These are phyloP conservation scores for Anoura caudifer DNA, from an alignment of 2,113 vertebrate species.

Conservation along the genomic window DNA sequence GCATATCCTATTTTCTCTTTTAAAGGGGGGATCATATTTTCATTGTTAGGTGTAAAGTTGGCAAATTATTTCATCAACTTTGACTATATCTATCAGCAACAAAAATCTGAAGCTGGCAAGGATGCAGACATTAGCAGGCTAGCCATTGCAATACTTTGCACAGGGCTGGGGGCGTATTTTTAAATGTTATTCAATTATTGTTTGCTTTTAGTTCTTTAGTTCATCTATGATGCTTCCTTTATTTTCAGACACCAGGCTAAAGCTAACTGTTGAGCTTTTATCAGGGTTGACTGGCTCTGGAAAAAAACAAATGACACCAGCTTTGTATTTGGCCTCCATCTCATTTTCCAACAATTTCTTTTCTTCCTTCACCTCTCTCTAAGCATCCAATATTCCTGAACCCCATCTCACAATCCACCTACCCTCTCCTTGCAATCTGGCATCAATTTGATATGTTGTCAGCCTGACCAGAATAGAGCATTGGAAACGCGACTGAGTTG, in stretches of 20 bases:
- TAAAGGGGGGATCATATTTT: background rate
- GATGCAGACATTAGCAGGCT: background rate
- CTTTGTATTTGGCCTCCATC: background rate
- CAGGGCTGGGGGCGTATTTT: background rate
- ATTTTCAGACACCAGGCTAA: background rate
- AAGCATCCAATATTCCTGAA: background rate
- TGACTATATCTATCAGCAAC: background rate
- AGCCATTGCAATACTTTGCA: background rate
- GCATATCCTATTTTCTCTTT: background rate
- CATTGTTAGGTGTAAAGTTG: background rate
- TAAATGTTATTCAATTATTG: background rate
- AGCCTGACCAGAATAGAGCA: background rate
- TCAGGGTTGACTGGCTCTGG: background rate
- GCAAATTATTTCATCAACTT: slow-evolving; percentile 20
- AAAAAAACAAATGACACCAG: background rate
- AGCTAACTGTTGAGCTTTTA: background rate
- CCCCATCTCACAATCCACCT: background rate
- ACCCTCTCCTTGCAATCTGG: background rate
- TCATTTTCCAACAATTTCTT: background rate
- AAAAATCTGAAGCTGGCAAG: background rate
- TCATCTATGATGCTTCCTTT: background rate
- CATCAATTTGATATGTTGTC: background rate
- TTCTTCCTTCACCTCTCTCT: background rate
- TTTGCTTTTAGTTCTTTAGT: background rate
- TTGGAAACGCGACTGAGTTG: background rate